These are phyloP conservation scores for Haemorhous mexicanus DNA, from an alignment of 2,113 vertebrate species.

Conservation along the genomic window DNA sequence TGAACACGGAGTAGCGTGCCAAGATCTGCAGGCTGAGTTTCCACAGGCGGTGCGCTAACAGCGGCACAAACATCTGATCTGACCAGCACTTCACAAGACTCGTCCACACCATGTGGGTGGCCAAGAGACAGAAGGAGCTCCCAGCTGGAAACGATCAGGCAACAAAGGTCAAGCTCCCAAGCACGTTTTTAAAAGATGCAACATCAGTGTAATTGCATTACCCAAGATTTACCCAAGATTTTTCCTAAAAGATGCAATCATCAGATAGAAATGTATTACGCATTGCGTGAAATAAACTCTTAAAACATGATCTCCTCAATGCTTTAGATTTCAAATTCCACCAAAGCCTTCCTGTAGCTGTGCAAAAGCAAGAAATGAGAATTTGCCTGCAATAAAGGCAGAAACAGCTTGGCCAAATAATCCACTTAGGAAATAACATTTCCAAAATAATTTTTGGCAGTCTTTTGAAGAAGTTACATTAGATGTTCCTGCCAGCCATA, in stretches of 20 bases:
- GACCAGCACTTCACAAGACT: constrained; percentile 89
- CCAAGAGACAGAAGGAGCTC: constrained; percentile 83
- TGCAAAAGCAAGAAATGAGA: neutral
- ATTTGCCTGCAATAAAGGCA: neutral
- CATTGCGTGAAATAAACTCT: neutral
- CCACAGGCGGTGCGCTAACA: constrained; percentile 89
- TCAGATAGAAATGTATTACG: neutral
- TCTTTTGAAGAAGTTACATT: neutral
- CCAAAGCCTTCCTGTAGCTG: neutral
- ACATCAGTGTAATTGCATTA: neutral
- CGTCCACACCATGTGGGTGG: constrained; percentile 84
- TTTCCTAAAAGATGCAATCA: neutral
- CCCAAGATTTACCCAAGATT: neutral
- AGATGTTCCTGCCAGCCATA: neutral
- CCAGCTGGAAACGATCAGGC: constrained; percentile 68
- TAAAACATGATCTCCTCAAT: neutral
- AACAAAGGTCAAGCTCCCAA: neutral
- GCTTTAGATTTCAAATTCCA: neutral
- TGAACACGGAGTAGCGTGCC: constrained; percentile 86
- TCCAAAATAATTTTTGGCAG: neutral
- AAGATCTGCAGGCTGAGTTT: constrained; percentile 89
- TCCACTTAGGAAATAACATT: neutral
- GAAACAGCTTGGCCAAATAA: neutral
- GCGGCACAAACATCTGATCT: constrained; percentile 83
- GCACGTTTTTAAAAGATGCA: neutral